Conservation (phyloP, 2,797 vertebrate genomes). For the Menidia menidia region DNA sequence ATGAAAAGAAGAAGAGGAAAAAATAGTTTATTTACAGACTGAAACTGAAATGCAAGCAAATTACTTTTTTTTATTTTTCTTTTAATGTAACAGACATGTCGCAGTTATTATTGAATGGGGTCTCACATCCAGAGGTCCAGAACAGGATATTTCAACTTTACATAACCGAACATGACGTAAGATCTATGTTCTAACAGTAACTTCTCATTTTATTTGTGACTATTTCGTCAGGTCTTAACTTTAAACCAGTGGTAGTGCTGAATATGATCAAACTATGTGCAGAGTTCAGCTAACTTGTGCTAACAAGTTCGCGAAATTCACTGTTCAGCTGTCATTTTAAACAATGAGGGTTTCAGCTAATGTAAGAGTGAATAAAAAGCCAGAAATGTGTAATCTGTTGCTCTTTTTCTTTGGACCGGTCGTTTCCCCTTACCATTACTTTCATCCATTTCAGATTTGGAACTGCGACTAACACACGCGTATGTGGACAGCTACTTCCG, state of each 20-base stretch:
- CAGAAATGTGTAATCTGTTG: accelerated
- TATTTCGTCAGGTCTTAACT: neutral
- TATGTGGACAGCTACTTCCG: constrained; percentile 33
- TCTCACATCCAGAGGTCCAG: constrained; percentile 20
- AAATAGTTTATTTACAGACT: neutral
- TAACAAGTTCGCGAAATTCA: constrained; percentile 22
- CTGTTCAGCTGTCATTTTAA: neutral
- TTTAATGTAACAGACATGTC: neutral
- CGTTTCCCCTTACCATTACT: constrained; percentile 47
- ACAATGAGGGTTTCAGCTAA: neutral
- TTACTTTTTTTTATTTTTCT: no score
- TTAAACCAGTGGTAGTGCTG: neutral
- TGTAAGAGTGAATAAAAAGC: neutral
- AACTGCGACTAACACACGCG: neutral
- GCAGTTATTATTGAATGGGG: neutral
- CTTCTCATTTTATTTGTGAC: neutral
- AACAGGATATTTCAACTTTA: neutral
- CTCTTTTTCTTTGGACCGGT: neutral
- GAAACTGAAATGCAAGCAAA: no score
- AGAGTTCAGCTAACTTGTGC: constrained; percentile 13
- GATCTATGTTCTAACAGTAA: neutral
- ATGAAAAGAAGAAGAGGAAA: neutral
- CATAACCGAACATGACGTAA: neutral
- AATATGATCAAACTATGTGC: neutral
- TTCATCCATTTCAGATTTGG: constrained; percentile 50